Base-by-base conservation (phyloP, 2,888 invertebrate species). In the Mactromeris polynyma region DNA sequence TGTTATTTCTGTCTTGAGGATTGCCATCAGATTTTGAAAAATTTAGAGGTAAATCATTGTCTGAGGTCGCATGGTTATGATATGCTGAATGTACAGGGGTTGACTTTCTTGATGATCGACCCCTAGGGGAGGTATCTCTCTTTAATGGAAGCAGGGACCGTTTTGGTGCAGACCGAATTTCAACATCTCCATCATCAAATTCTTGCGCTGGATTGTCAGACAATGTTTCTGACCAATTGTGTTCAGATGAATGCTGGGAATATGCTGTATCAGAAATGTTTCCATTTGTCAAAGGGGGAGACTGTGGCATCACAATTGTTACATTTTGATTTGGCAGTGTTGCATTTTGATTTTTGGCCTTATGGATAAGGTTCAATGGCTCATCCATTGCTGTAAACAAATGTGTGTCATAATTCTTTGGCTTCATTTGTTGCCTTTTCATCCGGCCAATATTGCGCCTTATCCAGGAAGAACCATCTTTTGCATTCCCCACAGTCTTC, bases 261-360 rank as follows among this genome's bases (percentile, higher is more conserved):
- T 51, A 69, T 69, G 88, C 86, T 14, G 87, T 90, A 51, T 90
- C 91, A 7, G 90, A 89, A 14, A 88, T 81, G 19, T 91, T 92
- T 36, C 85, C 91, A 19, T 93, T 93, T 6, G 38, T 33, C 14
- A 54, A 21, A 2, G 84, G 86, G 3, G 93, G 93, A 26, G 94
- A 95, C 69, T 94, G 92, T 26, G 96, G 96, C 90, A 96, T 93
- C 7, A 96, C 95, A 2, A 96, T 95, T 2, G 95, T 95, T 11
- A 96, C 93, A 89, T 96, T 95, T 69, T 95, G 95, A 17, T 93
- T 93, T 82, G 82, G 85, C 51, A 87, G 40, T 14, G 42, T 33
- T 73, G 78, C 73, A 40, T 83, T 87, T 87, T 83, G 87, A 87
- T 87, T 83, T 69, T 33, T 81, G 36, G 58, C 80, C n/a, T 46